Evolutionary conservation across 2,113 vertebrate species (phyloP), one percentile per base, ranked within the genome.

Genomic region (Leptobrachium ailaonicum): DNA sequence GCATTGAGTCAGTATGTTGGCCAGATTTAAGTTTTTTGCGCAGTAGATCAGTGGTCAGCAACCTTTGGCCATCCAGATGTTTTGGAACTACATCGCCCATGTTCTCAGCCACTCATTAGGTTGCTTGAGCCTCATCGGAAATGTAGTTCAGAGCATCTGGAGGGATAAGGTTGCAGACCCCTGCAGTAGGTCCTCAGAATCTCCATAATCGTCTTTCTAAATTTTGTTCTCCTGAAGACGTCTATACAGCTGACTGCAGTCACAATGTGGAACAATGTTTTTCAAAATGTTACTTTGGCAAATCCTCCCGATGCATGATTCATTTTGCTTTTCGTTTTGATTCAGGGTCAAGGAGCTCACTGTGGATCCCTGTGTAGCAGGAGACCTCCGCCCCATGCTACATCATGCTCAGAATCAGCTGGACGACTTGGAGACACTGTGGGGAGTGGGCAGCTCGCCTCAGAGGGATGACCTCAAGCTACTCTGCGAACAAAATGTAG

Each of bases 381-480:
- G 95, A 75, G 97, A 97, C 56, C 83, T 85, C 32, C 93, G 89
- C 71, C 91, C 95, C 77, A 89, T 92, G 77, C 93, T 93, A 79
- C 93, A 94, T 75, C 95, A 95, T 60, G 5, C 90, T 53, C 83
- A 94, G 79, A 94, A 84, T 87, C 96, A 98, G 90, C 95, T 98
- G 66, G 96, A 98, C 0, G 95, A 98, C 82, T 86, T 98, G 87
- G 97, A 98, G 84, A 92, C 95, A 2, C 95, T 98, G 88, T 98
- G 97, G 98, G 97, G 95, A n/a, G 95, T 98, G 41, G 97, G 96
- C 1, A 98, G 96, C 86, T 99, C 98, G 75, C 97, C 97, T 54
- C 97, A 98, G 86, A 96, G 97, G 76, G 98, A 99, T 83, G 98
- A 99, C 86, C 94, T 99, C 79, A 99, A 99, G 89, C 92, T 99